A percentile compares a stretch with the other conserved stretches of the same genome.
phyloP scores from a whole-genome alignment of 1,140 invertebrate genomes.

The Rhagoletis pomonella region DNA sequence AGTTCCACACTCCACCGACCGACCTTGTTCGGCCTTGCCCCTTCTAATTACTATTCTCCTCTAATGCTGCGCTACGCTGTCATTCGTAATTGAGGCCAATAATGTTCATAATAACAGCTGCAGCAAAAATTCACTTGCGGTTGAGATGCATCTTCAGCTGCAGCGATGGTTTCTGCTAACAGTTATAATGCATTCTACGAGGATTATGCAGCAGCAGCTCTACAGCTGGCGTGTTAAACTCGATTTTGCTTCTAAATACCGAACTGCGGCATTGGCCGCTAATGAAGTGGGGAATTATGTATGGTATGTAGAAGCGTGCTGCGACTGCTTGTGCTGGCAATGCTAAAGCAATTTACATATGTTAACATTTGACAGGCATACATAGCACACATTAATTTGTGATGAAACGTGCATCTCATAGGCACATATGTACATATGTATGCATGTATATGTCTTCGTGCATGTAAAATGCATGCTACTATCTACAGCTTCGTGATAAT shows the following conservation, averaged over 20 bases:
- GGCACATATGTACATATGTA: background rate
- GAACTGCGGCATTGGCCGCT: background rate
- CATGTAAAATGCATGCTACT: background rate
- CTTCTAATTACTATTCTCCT: background rate
- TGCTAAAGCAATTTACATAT: background rate
- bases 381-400: background rate
- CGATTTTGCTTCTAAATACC: background rate
- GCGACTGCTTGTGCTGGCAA: background rate
- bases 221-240: background rate
- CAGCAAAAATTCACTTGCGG: background rate
- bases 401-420: background rate
- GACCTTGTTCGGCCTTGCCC: background rate
- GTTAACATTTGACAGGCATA: background rate
- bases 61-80: background rate
- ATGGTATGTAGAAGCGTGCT: background rate
- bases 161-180: no score
- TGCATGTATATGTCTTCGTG: background rate
- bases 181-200: no score
- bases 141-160: no score
- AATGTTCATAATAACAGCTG: background rate
- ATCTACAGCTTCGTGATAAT: background rate
- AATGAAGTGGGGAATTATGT: slow-evolving; percentile 20
- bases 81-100: background rate
- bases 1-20: no score
- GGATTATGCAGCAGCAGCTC: background rate